Conservation (phyloP, 2,113 vertebrate genomes). For the Neodon shergylaensis region DNA sequence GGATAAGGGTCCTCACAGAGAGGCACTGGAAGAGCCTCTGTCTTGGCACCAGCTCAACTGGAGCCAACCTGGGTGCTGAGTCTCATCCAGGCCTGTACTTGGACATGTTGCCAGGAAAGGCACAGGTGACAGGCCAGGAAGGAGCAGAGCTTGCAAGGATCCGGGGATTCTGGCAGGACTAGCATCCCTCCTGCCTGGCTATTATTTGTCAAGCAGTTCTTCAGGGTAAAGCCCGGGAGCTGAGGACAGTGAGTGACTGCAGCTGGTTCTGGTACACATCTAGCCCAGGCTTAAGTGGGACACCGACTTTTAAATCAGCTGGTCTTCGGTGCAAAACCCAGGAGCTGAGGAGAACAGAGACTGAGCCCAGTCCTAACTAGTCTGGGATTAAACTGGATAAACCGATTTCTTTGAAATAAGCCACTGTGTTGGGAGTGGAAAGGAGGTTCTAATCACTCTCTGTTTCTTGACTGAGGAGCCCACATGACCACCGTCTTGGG, state of each 20-base stretch:
- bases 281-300: neutral
- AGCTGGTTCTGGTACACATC: neutral
- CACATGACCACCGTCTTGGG: neutral
- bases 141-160: rapidly evolving
- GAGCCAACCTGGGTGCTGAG: neutral
- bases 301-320: neutral
- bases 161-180: neutral
- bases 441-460: neutral
- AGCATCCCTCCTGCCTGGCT: rapidly evolving
- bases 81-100: neutral
- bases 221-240: neutral
- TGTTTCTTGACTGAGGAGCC: neutral
- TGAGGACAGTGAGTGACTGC: rapidly evolving
- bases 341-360: neutral
- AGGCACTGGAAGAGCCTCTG: neutral
- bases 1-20: neutral
- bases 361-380: neutral
- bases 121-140: neutral
- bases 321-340: neutral
- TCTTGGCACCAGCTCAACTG: rapidly evolving
- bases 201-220: rapidly evolving
- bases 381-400: too few relatives aligned
- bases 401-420: neutral
- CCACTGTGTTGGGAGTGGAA: neutral
- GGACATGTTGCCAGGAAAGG: rapidly evolving